Evolutionary conservation across 2,113 vertebrate species (phyloP).

Genomic region (Platysternon megacephalum): DNA sequence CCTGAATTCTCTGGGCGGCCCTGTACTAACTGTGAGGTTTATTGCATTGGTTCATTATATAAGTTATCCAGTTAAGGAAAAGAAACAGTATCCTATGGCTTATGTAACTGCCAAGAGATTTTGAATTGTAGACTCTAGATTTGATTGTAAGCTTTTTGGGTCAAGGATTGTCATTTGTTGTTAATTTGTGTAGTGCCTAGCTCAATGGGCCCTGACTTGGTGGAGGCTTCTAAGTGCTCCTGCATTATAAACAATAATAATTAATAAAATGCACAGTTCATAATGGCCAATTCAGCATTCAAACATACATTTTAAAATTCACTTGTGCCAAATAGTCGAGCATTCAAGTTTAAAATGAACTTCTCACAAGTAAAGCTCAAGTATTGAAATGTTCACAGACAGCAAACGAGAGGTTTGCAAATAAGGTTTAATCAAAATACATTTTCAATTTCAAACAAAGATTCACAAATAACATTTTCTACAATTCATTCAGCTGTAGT

Average conservation of each 20-base stretch:
- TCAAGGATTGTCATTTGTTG: too few species aligned
- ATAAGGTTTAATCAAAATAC: neutral
- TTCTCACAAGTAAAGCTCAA: too few species aligned
- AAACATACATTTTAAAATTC: too few species aligned
- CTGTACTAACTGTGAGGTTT: too few species aligned
- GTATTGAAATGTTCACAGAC: neutral
- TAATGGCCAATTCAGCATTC: neutral
- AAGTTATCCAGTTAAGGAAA: neutral
- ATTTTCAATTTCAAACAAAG: neutral
- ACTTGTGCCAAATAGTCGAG: too few species aligned
- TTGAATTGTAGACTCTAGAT: neutral
- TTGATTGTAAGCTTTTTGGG: too few species aligned
- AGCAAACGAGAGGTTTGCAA: neutral
- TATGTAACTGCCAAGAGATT: neutral
- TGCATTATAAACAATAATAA: neutral
- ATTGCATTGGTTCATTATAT: neutral
- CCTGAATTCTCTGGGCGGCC: too few species aligned
- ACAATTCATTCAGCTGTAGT: neutral
- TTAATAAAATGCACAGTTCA: neutral
- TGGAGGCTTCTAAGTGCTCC: neutral
- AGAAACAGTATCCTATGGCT: neutral
- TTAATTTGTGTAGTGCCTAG: neutral
- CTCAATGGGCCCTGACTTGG: neutral
- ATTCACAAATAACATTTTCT: neutral
- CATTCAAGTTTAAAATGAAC: too few species aligned